Evolutionary conservation across 2,797 vertebrate genomes (phyloP).

Genomic region (Pachyuromys duprasi): DNA sequence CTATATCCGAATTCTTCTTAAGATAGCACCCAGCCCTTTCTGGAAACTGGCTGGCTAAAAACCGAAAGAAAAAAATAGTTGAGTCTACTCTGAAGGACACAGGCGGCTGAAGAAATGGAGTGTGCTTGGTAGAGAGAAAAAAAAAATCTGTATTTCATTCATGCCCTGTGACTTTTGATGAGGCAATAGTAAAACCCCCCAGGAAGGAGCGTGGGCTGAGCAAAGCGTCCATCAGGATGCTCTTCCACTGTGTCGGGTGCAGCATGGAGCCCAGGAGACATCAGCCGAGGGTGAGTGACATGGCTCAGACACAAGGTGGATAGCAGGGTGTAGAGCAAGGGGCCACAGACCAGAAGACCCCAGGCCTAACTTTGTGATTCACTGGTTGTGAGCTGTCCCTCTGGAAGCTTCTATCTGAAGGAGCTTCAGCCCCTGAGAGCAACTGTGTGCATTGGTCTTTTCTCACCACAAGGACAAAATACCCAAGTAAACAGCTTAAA

Average conservation of each 20-base stretch:
- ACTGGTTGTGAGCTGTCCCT: too few relatives aligned
- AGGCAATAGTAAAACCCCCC: neutral
- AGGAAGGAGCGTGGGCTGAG: neutral
- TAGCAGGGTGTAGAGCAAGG: too few relatives aligned
- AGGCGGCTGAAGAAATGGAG: neutral
- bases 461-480: neutral
- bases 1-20: neutral
- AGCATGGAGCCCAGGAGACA: rapidly evolving
- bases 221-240: neutral
- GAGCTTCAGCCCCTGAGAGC: neutral
- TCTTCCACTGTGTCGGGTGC: neutral
- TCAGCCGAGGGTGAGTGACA: rapidly evolving
- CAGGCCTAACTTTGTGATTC: neutral
- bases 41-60: neutral
- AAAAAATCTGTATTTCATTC: neutral
- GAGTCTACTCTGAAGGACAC: neutral
- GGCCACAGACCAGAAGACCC: neutral
- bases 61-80: neutral
- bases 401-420: neutral
- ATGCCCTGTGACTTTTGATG: neutral
- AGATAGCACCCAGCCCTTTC: neutral
- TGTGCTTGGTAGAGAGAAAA: neutral
- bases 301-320: neutral
- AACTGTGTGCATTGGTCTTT: neutral
- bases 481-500: neutral